Conservation (phyloP, 2,797 vertebrate genomes). For the Ctenosaura bakeri region DNA sequence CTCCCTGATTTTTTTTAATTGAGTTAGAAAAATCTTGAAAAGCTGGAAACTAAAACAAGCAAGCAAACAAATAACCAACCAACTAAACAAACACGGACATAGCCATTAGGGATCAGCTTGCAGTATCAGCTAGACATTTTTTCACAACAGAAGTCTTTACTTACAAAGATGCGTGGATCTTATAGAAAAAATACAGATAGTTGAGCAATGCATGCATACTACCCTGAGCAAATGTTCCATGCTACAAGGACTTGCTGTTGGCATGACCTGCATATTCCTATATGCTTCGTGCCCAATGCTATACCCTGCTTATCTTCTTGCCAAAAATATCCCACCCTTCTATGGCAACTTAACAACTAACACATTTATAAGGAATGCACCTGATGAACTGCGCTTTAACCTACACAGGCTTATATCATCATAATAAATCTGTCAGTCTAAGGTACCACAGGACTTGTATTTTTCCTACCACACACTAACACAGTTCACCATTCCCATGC, state of each 20-base stretch:
- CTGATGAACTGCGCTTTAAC: not conserved
- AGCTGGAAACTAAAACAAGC: no score
- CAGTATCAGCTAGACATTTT: not conserved
- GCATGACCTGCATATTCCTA: not conserved
- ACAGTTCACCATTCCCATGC: not conserved
- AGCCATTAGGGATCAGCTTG: not conserved
- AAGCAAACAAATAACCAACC: no score
- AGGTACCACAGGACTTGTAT: not conserved
- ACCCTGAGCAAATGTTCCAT: not conserved
- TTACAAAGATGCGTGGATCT: no score
- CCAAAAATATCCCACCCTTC: not conserved
- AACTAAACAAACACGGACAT: not conserved
- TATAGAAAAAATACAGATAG: not conserved
- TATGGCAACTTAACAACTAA: not conserved
- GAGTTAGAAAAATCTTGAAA: not conserved
- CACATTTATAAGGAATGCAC: not conserved
- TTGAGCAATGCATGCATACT: not conserved
- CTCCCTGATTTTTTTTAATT: not conserved
- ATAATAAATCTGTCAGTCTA: not conserved
- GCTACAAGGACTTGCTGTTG: not conserved
- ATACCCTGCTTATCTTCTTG: not conserved
- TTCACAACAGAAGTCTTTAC: no score
- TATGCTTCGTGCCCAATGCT: not conserved
- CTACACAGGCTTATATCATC: not conserved
- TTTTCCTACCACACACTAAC: not conserved